phyloP scores from a whole-genome alignment of 2,113 vertebrate genomes.

The Cichladusa arquata region DNA sequence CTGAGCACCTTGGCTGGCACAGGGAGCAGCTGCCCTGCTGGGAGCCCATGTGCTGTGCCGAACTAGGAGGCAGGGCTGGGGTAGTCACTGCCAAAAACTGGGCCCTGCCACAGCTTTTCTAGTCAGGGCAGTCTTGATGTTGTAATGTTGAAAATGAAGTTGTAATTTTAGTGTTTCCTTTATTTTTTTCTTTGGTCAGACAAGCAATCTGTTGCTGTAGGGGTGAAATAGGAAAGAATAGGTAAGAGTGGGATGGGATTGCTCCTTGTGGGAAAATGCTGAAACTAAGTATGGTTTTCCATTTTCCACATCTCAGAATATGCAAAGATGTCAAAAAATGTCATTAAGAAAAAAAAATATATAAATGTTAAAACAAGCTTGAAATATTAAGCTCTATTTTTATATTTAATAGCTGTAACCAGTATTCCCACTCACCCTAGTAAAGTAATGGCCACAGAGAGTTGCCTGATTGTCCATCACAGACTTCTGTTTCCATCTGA shows the following conservation, averaged over 20 bases:
- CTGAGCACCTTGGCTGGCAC: background rate
- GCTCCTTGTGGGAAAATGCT: background rate
- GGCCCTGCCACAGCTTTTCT: background rate
- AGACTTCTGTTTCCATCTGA: background rate
- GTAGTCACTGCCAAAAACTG: background rate
- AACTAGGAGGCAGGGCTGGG: background rate
- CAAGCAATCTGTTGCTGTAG: background rate
- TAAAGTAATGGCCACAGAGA: background rate
- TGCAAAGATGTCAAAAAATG: background rate
- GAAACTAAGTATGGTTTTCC: background rate
- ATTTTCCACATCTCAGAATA: background rate
- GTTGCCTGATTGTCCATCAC: background rate
- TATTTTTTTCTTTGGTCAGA: background rate
- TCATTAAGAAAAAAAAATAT: background rate
- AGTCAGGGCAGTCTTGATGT: background rate
- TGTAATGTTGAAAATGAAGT: background rate
- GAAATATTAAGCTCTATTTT: background rate
- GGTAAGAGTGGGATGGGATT: background rate
- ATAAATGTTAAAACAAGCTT: background rate
- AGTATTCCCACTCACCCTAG: background rate
- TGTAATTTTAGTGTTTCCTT: background rate
- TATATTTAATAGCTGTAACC: background rate
- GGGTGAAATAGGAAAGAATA: background rate
- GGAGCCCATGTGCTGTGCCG: rapidly evolving
- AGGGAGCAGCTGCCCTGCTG: background rate